phyloP scores from a whole-genome alignment of 2,888 invertebrate species.

The Calameuta pallipes region DNA sequence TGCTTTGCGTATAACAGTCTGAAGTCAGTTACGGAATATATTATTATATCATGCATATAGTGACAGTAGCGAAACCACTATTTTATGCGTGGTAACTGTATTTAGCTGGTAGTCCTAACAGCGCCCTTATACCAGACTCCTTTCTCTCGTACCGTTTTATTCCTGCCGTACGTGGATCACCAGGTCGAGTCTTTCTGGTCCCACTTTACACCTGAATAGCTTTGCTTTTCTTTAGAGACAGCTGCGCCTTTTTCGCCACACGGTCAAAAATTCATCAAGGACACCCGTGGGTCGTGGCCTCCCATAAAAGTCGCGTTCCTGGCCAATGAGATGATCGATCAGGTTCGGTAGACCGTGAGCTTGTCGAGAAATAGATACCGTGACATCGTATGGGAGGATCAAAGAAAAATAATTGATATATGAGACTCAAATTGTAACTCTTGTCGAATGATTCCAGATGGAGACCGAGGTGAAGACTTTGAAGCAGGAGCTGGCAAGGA shows the following conservation, averaged over 20 bases:
- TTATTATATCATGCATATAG: neutral
- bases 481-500: constrained; percentile 74
- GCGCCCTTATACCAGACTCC: constrained; percentile 1
- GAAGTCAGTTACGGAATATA: neutral
- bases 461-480: constrained; percentile 70
- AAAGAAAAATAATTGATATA: neutral
- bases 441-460: constrained; percentile 70
- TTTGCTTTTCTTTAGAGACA: constrained; percentile 2
- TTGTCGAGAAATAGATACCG: neutral
- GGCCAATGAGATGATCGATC: neutral
- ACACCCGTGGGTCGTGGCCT: neutral
- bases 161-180: constrained; percentile 24
- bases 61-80: neutral
- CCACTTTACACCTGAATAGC: constrained; percentile 31
- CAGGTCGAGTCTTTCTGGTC: constrained; percentile 43
- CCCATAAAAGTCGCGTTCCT: neutral
- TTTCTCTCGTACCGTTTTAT: constrained; percentile 8
- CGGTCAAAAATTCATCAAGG: neutral
- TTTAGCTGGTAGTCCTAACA: neutral
- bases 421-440: neutral
- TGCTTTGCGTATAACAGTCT: neutral
- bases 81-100: neutral
- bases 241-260: neutral
- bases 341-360: neutral
- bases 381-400: neutral